Conservation (phyloP, 2,113 vertebrate species). For the Amblyornis subalaris region DNA sequence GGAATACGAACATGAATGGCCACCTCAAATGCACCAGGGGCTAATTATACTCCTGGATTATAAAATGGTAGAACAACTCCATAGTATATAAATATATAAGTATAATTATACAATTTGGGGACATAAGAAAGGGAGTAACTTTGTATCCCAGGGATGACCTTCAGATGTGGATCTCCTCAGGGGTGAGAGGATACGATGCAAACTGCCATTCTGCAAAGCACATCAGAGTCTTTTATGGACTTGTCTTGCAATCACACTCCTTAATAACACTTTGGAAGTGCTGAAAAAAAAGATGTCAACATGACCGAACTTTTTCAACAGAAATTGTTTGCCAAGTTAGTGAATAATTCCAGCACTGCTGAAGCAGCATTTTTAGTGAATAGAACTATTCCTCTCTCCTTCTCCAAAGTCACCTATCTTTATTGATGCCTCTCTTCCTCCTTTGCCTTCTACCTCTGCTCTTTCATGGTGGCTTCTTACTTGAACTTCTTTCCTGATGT, state of each 20-base stretch:
- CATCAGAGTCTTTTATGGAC: background rate
- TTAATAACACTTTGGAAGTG: background rate
- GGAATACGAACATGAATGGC: background rate
- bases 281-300: background rate
- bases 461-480: background rate
- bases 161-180: background rate
- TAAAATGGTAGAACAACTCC: background rate
- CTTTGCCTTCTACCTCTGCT: background rate
- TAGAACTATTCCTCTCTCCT: background rate
- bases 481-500: background rate
- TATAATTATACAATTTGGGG: background rate
- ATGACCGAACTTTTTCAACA: background rate
- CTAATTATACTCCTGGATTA: background rate
- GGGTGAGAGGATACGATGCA: rapidly evolving
- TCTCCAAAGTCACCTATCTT: background rate
- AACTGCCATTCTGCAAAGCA: background rate
- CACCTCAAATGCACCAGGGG: background rate
- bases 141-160: rapidly evolving
- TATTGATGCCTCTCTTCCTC: background rate
- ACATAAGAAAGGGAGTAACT: background rate
- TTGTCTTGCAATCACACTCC: rapidly evolving
- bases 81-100: background rate
- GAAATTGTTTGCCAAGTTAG: background rate
- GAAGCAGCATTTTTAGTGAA: background rate
- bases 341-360: background rate